A percentile compares a stretch with the other conserved stretches of the same genome.
Evolutionary conservation across 2,797 vertebrate species (phyloP).

Genomic region (Oceanodroma leucorhoa): DNA sequence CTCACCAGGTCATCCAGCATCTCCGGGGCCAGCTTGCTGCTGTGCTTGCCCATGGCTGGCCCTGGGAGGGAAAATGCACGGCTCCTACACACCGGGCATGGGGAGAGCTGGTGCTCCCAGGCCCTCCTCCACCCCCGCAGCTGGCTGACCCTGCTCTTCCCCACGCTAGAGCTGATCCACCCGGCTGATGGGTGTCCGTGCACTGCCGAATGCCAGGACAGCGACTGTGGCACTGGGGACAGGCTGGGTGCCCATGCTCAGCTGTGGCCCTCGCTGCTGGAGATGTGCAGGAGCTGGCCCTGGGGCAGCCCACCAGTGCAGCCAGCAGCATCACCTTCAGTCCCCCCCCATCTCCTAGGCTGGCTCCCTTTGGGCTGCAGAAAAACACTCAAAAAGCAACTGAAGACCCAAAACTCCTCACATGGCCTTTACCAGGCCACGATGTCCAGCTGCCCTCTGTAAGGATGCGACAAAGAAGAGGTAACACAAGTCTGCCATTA

Average conservation of each 20-base stretch:
- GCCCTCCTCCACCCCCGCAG: not conserved
- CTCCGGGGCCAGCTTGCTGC: constrained; percentile 96
- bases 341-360: no score
- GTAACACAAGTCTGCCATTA: accelerated
- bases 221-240: accelerated
- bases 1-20: constrained; percentile 94
- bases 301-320: not conserved
- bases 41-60: constrained; percentile 92
- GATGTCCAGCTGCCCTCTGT: not conserved
- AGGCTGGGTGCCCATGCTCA: not conserved
- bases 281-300: not conserved
- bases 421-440: accelerated
- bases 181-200: accelerated
- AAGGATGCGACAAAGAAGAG: accelerated
- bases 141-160: accelerated
- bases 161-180: not conserved
- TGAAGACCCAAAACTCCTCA: not conserved
- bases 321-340: not conserved
- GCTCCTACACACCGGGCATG: accelerated
- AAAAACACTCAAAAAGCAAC: not conserved
- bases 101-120: not conserved
- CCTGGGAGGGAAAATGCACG: not conserved
- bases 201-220: not conserved
- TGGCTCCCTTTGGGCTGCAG: not conserved
- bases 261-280: not conserved